phyloP scores from a whole-genome alignment of 2,113 vertebrate species.

The Paramormyrops kingsleyae region DNA sequence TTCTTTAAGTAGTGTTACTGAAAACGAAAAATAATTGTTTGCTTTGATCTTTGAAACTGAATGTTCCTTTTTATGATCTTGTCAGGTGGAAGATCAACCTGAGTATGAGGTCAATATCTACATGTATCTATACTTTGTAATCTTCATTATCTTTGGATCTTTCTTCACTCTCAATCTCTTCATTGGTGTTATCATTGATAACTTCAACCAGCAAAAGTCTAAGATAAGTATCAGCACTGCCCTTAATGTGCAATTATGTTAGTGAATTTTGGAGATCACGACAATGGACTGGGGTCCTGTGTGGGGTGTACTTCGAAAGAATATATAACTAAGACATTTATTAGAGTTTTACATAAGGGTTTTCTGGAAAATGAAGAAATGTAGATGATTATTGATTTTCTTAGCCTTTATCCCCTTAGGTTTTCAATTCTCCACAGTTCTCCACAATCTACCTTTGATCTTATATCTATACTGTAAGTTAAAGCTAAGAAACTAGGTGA shows the following conservation, averaged over 20 bases:
- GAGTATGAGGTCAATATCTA: conserved; percentile 71
- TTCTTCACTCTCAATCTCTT: conserved; percentile 85
- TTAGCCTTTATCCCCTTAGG: background rate
- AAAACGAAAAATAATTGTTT: background rate
- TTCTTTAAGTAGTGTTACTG: background rate
- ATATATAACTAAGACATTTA: background rate
- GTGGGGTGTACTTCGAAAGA: background rate
- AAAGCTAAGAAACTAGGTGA: background rate
- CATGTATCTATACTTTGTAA: conserved; percentile 83
- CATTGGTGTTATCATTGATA: conserved; percentile 80
- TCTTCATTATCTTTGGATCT: conserved; percentile 81
- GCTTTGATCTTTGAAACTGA: background rate
- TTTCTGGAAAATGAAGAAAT: background rate
- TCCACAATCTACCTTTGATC: background rate
- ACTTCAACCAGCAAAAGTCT: conserved; percentile 87
- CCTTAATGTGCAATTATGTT: background rate
- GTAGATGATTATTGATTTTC: background rate
- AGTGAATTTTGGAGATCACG: background rate
- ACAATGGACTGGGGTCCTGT: background rate
- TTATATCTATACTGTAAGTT: background rate
- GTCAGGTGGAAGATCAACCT: conserved; percentile 69
- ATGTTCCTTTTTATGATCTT: conserved; percentile 12
- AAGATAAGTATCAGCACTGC: conserved; percentile 72
- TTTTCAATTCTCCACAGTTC: background rate
- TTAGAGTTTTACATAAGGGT: background rate